phyloP scores from a whole-genome alignment of 2,888 invertebrate species.

The Flexamia atlantica region DNA sequence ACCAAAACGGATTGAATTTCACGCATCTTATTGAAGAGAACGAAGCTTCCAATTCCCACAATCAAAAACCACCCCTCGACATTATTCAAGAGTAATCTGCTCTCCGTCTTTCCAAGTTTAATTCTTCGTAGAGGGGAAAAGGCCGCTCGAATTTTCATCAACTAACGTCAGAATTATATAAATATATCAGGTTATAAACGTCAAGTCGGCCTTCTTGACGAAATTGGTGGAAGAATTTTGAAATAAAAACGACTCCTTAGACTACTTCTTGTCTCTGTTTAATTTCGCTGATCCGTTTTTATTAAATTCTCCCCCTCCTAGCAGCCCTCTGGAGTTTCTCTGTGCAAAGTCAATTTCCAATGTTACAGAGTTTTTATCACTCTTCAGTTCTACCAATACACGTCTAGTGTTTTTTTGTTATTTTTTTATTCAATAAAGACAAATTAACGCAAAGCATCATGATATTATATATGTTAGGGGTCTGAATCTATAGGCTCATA shows the following conservation, averaged over 20 bases:
- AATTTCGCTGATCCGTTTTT: conserved; percentile 24
- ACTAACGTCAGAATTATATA: conserved; percentile 48
- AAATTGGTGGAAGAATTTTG: conserved; percentile 38
- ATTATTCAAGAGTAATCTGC: conserved; percentile 41
- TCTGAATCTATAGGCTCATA: too few relatives aligned
- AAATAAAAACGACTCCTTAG: conserved; percentile 20
- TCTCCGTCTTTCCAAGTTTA: conserved; percentile 45
- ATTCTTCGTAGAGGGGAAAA: conserved; percentile 22
- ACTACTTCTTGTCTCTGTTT: conserved; percentile 18
- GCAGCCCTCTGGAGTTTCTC: not conserved
- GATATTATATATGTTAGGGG: too few relatives aligned
- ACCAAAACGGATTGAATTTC: conserved; percentile 1
- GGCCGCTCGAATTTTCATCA: conserved; percentile 42
- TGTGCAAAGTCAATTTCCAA: not conserved
- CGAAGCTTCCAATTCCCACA: not conserved
- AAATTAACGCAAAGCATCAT: too few relatives aligned
- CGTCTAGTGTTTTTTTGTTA: too few relatives aligned
- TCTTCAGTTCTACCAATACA: too few relatives aligned
- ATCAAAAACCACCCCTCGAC: not conserved
- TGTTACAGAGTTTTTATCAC: not conserved
- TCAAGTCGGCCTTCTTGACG: conserved; percentile 27
- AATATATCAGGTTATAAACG: conserved; percentile 51
- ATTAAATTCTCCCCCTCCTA: conserved; percentile 41
- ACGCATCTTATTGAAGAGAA: not conserved
- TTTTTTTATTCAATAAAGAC: too few relatives aligned